These are phyloP conservation scores for Lasiommata megera DNA, from an alignment of 2,888 invertebrate genomes.

Conservation along the genomic window DNA sequence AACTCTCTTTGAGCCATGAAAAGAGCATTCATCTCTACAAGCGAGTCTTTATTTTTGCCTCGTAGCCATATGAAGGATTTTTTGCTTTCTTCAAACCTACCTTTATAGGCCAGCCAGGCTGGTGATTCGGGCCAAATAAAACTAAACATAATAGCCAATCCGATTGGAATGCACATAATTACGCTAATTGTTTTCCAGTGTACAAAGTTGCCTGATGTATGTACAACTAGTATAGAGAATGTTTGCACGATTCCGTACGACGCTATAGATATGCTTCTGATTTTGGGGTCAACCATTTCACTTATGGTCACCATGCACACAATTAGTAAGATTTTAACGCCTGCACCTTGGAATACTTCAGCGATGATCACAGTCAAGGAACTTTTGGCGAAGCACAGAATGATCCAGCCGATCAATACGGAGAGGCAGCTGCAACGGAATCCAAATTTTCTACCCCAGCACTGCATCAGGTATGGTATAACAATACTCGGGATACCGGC, in stretches of 20 bases:
- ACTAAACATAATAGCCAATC: constrained; percentile 22
- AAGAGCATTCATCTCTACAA: constrained; percentile 31
- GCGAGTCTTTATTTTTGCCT: constrained; percentile 27
- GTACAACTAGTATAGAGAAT: constrained; percentile 33
- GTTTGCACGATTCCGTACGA: constrained; percentile 32
- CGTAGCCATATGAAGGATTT: constrained; percentile 32
- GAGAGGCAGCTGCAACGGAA: constrained; percentile 14
- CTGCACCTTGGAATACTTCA: constrained; percentile 26
- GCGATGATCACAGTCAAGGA: constrained; percentile 22
- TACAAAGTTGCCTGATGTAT: constrained; percentile 34
- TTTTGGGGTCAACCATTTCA: constrained; percentile 32
- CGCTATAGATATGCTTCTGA: constrained; percentile 33
- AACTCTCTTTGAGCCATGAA: constrained; percentile 29
- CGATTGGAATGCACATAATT: constrained; percentile 25
- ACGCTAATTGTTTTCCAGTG: constrained; percentile 34
- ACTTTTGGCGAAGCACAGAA: constrained; percentile 22
- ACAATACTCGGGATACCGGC: constrained; percentile 31
- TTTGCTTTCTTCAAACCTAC: constrained; percentile 34
- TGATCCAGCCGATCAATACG: constrained; percentile 25
- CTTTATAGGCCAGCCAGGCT: constrained; percentile 35
- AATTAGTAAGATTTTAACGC: constrained; percentile 21
- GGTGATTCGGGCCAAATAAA: constrained; percentile 38
- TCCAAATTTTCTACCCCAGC: constrained; percentile 32
- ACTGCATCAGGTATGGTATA: constrained; percentile 26
- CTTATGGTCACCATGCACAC: constrained; percentile 20